Conservation (phyloP, 2,888 invertebrate species). For the Melipona beecheii region DNA sequence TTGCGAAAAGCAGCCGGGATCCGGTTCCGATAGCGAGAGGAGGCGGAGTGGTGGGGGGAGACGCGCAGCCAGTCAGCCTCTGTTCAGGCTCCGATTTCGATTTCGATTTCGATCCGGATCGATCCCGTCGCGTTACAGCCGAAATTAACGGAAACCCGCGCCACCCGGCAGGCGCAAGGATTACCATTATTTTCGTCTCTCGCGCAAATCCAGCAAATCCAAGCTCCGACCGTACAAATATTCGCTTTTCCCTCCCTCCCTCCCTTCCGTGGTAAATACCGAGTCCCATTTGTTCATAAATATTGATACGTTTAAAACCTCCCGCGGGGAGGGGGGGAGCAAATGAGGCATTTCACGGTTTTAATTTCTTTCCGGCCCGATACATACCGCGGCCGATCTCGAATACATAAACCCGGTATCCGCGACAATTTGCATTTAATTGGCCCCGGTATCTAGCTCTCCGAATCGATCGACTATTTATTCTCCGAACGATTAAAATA, state of each 20-base stretch:
- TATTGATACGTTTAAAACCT: conserved; percentile 66
- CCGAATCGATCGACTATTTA: conserved; percentile 43
- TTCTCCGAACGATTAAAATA: conserved; percentile 32
- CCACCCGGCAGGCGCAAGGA: conserved; percentile 51
- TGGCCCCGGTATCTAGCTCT: conserved; percentile 38
- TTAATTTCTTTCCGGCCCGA: conserved; percentile 48
- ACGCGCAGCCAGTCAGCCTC: too few relatives aligned
- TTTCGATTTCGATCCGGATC: conserved; percentile 64
- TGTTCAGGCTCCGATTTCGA: conserved; percentile 27
- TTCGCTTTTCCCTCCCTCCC: conserved; percentile 47
- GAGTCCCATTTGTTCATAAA: conserved; percentile 66
- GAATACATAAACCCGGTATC: conserved; percentile 6
- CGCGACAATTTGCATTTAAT: conserved; percentile 60
- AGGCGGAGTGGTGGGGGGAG: neutral
- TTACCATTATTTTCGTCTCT: conserved; percentile 70
- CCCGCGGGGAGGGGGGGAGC: neutral
- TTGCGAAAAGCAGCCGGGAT: conserved; percentile 54
- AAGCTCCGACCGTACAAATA: conserved; percentile 58
- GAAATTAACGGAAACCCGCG: conserved; percentile 65
- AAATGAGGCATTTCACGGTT: conserved; percentile 61
- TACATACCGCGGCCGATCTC: too few relatives aligned
- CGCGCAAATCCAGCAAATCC: conserved; percentile 63
- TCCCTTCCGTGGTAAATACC: conserved; percentile 30
- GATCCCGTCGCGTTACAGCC: conserved; percentile 62
- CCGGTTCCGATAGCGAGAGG: conserved; percentile 24